Conservation (phyloP, 1,140 invertebrate species). For the Drosophila rhopaloa region DNA sequence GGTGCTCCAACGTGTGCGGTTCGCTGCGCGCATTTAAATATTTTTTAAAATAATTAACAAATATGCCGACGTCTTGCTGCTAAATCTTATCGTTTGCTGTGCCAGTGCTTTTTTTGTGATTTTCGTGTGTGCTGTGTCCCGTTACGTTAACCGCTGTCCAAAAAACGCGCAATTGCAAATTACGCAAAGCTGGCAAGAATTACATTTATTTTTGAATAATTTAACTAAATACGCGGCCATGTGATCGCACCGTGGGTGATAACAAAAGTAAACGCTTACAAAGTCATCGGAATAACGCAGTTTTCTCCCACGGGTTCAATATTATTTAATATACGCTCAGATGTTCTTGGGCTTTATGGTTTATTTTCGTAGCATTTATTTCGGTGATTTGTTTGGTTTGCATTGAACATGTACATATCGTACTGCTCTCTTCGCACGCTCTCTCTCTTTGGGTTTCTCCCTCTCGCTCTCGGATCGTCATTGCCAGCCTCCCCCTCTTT, state of each 20-base stretch:
- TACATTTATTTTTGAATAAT: constrained; percentile 7
- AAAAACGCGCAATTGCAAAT: constrained; percentile 40
- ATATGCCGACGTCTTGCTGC: constrained; percentile 30
- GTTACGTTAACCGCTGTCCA: constrained; percentile 1
- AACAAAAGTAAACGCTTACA: constrained; percentile 1
- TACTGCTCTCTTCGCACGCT: constrained; percentile 29
- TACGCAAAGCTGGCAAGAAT: constrained; percentile 17
- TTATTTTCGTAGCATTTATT: constrained; percentile 74
- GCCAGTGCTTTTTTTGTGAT: constrained; percentile 14
- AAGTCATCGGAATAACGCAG: background rate
- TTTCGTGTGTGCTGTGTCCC: constrained; percentile 10
- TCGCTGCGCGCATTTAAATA: constrained; percentile 29
- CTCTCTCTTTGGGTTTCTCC: background rate
- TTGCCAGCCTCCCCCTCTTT: constrained; percentile 14
- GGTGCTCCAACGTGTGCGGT: constrained; percentile 63
- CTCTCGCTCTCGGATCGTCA: constrained; percentile 17
- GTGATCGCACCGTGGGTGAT: constrained; percentile 16
- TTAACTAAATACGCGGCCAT: constrained; percentile 10
- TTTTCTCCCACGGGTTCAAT: constrained; percentile 1
- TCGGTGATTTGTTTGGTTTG: constrained; percentile 75
- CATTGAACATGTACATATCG: constrained; percentile 45
- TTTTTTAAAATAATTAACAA: constrained; percentile 52
- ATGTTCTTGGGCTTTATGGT: constrained; percentile 66
- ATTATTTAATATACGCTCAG: constrained; percentile 37
- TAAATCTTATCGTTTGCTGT: constrained; percentile 16